Conservation (phyloP, 2,113 vertebrate genomes). For the Phalacrocorax pelagicus region DNA sequence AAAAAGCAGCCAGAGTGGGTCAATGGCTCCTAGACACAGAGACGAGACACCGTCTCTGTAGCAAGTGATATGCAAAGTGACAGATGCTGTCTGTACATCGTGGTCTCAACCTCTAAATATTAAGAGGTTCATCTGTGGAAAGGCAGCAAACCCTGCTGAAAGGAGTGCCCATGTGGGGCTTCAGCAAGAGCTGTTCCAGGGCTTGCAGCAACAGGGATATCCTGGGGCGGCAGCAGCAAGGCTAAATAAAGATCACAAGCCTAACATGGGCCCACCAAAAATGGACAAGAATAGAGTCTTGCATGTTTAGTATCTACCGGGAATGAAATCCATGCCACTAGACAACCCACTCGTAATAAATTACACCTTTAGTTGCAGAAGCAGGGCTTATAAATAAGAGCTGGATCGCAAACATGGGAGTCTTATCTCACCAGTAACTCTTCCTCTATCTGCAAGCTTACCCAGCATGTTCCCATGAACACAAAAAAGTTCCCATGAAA, state of each 20-base stretch:
- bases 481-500: neutral
- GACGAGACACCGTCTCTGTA: rapidly evolving
- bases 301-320: neutral
- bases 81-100: neutral
- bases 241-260: neutral
- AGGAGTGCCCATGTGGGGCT: neutral
- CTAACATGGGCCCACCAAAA: neutral
- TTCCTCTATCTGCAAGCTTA: neutral
- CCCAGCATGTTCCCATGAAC: neutral
- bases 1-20: neutral
- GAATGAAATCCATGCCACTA: neutral
- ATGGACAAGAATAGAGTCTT: neutral
- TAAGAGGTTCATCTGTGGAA: neutral
- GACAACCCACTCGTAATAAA: neutral
- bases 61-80: neutral
- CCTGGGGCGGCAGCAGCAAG: neutral
- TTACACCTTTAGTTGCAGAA: neutral
- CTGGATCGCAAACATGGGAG: neutral
- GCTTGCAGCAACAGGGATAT: neutral
- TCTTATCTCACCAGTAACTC: neutral
- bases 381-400: neutral
- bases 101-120: neutral
- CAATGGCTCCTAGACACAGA: neutral
- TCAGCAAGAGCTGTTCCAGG: neutral
- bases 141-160: neutral